Evolutionary conservation across 2,888 invertebrate genomes (phyloP).

Genomic region (Dinocampus coccinellae): DNA sequence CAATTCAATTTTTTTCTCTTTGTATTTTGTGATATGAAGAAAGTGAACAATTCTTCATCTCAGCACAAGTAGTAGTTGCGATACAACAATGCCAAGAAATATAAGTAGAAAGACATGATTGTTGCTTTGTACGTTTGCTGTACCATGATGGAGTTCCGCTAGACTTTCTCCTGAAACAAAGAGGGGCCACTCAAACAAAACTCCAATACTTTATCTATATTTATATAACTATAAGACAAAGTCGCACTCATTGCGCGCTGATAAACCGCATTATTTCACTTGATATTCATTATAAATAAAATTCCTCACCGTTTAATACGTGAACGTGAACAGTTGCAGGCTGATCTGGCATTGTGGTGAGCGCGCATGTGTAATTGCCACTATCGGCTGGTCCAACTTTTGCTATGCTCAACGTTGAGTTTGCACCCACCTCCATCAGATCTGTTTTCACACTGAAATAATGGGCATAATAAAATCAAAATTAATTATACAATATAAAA

Average conservation of each 20-base stretch:
- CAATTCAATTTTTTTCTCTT: not conserved
- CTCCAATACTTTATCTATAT: not conserved
- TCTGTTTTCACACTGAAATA: conserved; percentile 70
- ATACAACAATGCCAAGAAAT: conserved; percentile 51
- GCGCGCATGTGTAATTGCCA: conserved; percentile 72
- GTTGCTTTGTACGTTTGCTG: conserved; percentile 49
- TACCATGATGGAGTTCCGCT: conserved; percentile 74
- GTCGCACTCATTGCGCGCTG: not conserved
- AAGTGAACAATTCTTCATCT: conserved; percentile 60
- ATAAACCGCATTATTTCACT: no score
- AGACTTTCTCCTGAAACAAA: conserved; percentile 74
- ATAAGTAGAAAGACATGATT: conserved; percentile 46
- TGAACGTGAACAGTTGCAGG: conserved; percentile 71
- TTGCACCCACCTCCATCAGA: conserved; percentile 70
- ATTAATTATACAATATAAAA: no score
- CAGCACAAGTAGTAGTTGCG: conserved; percentile 52
- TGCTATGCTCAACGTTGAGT: conserved; percentile 71
- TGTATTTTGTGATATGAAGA: not conserved
- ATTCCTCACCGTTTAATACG: conserved; percentile 71
- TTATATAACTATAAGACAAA: not conserved
- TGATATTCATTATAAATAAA: conserved; percentile 11
- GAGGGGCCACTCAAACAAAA: conserved; percentile 54
- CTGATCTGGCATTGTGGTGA: conserved; percentile 69
- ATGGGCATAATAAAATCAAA: conserved; percentile 36
- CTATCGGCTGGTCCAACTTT: conserved; percentile 70